phyloP scores from a whole-genome alignment of 2,797 vertebrate species.

The Enteromius mattozi region DNA sequence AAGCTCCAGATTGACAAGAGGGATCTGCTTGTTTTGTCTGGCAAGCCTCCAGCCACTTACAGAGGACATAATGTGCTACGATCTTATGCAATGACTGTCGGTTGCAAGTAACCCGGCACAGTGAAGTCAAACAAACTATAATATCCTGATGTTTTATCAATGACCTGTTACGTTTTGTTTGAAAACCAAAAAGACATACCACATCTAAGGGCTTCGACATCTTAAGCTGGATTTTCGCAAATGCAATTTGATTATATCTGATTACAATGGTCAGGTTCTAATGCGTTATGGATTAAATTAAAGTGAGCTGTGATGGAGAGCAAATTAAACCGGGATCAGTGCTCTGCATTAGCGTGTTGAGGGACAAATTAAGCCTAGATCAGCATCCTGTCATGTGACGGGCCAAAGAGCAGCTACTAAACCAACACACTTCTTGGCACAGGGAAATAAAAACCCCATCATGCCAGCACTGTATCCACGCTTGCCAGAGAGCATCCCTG shows the following conservation, averaged over 20 bases:
- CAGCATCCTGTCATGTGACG: conserved; percentile 33
- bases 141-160: conserved; percentile 15
- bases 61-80: conserved; percentile 57
- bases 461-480: conserved; percentile 24
- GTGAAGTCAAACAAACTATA: background rate
- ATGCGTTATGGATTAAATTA: conserved; percentile 28
- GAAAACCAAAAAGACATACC: conserved; percentile 15
- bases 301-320: conserved; percentile 16
- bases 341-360: conserved; percentile 38
- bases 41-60: conserved; percentile 52
- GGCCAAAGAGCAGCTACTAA: conserved; percentile 36
- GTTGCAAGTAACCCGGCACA: background rate
- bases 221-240: conserved; percentile 5
- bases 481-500: conserved; percentile 40
- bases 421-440: conserved; percentile 20
- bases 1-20: conserved; percentile 62
- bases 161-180: conserved; percentile 4
- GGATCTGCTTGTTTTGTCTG: conserved; percentile 62
- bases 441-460: conserved; percentile 19
- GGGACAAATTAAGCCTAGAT: conserved; percentile 46
- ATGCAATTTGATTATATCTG: conserved; percentile 39
- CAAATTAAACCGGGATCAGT: conserved; percentile 37
- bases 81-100: conserved; percentile 37
- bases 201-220: background rate
- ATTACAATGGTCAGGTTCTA: conserved; percentile 27